A percentile compares a stretch with the other conserved stretches of the same genome.
These are phyloP conservation scores for Melinaea marsaeus DNA, from an alignment of 2,888 invertebrate species.

Conservation along the genomic window DNA sequence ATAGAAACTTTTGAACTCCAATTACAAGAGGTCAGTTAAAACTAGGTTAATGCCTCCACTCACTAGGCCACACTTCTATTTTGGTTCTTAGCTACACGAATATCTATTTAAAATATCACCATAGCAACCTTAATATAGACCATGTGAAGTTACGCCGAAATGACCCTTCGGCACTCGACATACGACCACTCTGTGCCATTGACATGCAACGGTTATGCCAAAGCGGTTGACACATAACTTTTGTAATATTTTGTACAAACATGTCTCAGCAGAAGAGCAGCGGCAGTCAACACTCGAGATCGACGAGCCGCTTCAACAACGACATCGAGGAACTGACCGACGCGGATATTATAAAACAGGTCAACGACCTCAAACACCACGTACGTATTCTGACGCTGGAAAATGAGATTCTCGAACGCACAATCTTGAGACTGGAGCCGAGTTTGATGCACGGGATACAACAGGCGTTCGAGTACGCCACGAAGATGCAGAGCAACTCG, in stretches of 20 bases:
- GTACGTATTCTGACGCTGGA: conserved; percentile 60
- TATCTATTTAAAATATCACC: conserved; percentile 20
- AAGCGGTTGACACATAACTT: conserved; percentile 3
- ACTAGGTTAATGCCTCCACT: too few relatives aligned
- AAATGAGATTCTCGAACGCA: conserved; percentile 73
- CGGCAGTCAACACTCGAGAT: conserved; percentile 53
- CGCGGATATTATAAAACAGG: conserved; percentile 53
- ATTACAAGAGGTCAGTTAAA: too few relatives aligned
- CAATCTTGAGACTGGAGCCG: conserved; percentile 67
- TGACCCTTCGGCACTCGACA: conserved; percentile 1
- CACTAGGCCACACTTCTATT: too few relatives aligned
- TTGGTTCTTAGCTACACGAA: conserved; percentile 9
- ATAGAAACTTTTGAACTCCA: too few relatives aligned
- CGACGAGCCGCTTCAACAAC: conserved; percentile 47
- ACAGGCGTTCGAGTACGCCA: conserved; percentile 61
- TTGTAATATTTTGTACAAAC: conserved; percentile 20
- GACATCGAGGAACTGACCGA: conserved; percentile 55
- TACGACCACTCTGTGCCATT: conserved; percentile 3
- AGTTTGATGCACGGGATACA: conserved; percentile 65
- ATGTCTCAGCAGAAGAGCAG: conserved; percentile 43
- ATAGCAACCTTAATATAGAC: conserved; percentile 17
- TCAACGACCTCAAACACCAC: conserved; percentile 52
- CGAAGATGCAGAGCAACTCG: conserved; percentile 48
- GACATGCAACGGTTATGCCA: conserved; percentile 6
- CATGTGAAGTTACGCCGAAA: conserved; percentile 7